These are phyloP conservation scores for Drosophila longiperda DNA, from an alignment of 2,888 invertebrate genomes.

Conservation along the genomic window DNA sequence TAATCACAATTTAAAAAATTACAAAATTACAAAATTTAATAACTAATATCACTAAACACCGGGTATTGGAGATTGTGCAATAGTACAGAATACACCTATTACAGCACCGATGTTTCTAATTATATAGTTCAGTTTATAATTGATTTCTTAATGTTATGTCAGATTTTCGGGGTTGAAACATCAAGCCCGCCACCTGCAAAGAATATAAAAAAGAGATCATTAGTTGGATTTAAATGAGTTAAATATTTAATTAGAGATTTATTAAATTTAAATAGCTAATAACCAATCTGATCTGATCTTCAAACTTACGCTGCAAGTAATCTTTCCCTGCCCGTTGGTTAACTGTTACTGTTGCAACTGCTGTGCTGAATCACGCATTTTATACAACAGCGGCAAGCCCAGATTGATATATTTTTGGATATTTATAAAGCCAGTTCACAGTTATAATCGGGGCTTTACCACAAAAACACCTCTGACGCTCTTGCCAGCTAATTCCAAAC, in stretches of 20 bases:
- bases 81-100: conserved; percentile 56
- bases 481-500: conserved; percentile 47
- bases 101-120: conserved; percentile 72
- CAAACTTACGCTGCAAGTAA: conserved; percentile 50
- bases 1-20: conserved; percentile 32
- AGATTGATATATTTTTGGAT: conserved; percentile 60
- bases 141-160: conserved; percentile 39
- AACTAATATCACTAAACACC: conserved; percentile 79
- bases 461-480: conserved; percentile 38
- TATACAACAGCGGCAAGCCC: conserved; percentile 47
- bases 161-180: conserved; percentile 16
- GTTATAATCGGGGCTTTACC: conserved; percentile 34
- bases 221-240: conserved; percentile 4
- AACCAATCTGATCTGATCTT: neutral
- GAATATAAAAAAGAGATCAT: conserved; percentile 6
- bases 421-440: conserved; percentile 35
- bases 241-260: neutral
- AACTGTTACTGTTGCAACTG: conserved; percentile 54
- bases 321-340: conserved; percentile 37
- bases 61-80: conserved; percentile 60
- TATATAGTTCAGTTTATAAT: conserved; percentile 65
- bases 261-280: neutral
- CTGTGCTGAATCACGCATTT: conserved; percentile 65
- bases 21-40: conserved; percentile 54
- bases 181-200: conserved; percentile 71